phyloP scores from a whole-genome alignment of 2,113 vertebrate genomes.

The Caretta caretta region DNA sequence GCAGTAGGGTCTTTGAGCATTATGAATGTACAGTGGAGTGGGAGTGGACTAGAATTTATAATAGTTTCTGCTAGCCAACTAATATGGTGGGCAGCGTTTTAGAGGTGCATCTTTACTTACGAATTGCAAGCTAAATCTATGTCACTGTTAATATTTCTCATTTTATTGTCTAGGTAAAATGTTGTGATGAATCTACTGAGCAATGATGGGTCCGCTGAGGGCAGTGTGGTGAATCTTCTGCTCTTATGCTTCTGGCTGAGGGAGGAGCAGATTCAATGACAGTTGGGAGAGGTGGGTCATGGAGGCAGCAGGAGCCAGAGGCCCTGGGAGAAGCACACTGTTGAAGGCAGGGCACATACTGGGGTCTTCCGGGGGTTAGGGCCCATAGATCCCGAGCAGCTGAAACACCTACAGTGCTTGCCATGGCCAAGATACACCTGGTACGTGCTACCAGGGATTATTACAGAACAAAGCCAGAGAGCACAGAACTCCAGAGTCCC shows the following conservation, averaged over 20 bases:
- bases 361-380: too few relatives aligned
- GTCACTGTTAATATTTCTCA: background rate
- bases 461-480: too few relatives aligned
- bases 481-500: too few relatives aligned
- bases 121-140: background rate
- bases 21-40: background rate
- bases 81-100: background rate
- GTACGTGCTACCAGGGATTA: too few relatives aligned
- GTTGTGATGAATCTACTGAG: background rate
- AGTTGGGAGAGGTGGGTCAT: background rate
- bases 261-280: background rate
- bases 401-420: too few relatives aligned
- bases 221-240: background rate
- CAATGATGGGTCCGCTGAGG: background rate
- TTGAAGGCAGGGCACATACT: too few relatives aligned
- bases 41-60: background rate
- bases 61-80: background rate
- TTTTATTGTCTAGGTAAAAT: background rate
- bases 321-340: too few relatives aligned
- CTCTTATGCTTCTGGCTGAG: background rate
- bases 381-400: too few relatives aligned
- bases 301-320: background rate
- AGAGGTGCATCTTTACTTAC: background rate
- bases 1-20: background rate
- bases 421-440: too few relatives aligned